Conservation (phyloP, 2,888 invertebrate species). For the Hartigia nigra region DNA sequence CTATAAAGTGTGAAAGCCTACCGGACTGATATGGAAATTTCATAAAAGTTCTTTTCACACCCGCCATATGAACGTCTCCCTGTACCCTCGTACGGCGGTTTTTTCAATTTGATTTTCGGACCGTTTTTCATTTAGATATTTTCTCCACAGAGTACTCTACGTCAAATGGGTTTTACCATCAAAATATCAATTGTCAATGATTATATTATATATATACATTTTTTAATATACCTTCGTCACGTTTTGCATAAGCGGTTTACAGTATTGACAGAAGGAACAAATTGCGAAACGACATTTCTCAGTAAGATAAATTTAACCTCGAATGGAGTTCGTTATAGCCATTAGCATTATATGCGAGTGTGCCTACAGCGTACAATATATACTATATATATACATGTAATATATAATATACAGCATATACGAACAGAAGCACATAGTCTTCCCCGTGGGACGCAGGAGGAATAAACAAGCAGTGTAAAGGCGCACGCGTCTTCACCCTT, state of each 20-base stretch:
- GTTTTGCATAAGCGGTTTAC: background rate
- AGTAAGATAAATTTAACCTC: background rate
- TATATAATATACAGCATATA: background rate
- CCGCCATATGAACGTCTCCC: background rate
- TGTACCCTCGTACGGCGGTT: background rate
- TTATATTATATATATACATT: too few relatives aligned
- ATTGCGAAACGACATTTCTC: background rate
- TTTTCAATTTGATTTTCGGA: background rate
- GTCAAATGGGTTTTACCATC: background rate
- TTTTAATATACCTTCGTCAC: background rate
- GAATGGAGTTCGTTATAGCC: background rate
- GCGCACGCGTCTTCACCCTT: slow-evolving; percentile 53
- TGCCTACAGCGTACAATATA: background rate
- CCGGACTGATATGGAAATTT: background rate
- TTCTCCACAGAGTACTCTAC: background rate
- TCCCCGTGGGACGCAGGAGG: slow-evolving; percentile 11
- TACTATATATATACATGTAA: background rate
- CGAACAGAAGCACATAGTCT: background rate
- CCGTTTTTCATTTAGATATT: background rate
- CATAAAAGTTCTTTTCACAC: background rate
- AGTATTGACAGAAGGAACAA: background rate
- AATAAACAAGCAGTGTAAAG: slow-evolving; percentile 10
- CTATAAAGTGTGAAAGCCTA: background rate
- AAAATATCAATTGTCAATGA: background rate
- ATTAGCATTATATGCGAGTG: background rate